These are phyloP conservation scores for Lochmaea capreae DNA, from an alignment of 2,888 invertebrate genomes.

Conservation along the genomic window DNA sequence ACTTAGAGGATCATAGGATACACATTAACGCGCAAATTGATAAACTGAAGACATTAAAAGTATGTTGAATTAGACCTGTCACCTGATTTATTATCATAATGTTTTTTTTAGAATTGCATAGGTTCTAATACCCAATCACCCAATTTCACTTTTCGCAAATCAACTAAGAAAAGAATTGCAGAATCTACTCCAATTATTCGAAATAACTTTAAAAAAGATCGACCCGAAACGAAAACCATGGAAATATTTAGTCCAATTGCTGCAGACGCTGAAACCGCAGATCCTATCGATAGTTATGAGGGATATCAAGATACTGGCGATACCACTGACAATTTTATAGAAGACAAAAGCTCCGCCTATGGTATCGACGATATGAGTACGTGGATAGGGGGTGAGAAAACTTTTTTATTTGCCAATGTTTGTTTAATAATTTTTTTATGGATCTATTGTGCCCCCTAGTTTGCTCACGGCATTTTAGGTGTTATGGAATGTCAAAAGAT, in stretches of 20 bases:
- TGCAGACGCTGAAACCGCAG: conserved; percentile 60
- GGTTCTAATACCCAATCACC: conserved; percentile 16
- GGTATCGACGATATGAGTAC: conserved; percentile 74
- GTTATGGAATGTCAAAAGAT: too few relatives aligned
- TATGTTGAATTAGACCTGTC: conserved; percentile 53
- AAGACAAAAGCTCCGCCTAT: conserved; percentile 47
- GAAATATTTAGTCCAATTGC: conserved; percentile 71
- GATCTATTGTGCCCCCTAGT: too few relatives aligned
- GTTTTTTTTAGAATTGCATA: conserved; percentile 12
- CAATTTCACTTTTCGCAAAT: conserved; percentile 27
- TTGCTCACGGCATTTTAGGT: too few relatives aligned
- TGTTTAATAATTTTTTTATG: background rate
- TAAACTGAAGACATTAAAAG: conserved; percentile 75
- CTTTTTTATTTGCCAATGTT: background rate
- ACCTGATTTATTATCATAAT: too few relatives aligned
- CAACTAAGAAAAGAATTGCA: conserved; percentile 36
- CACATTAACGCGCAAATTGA: conserved; percentile 75
- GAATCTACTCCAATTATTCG: conserved; percentile 61
- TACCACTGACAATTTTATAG: conserved; percentile 26
- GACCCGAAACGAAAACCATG: conserved; percentile 63
- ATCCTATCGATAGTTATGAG: conserved; percentile 17
- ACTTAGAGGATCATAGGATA: conserved; percentile 73
- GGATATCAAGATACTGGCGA: conserved; percentile 20
- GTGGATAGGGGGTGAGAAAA: conserved; percentile 73
- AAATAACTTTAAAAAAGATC: conserved; percentile 49